These are phyloP conservation scores for Corythucha ciliata DNA, from an alignment of 2,888 invertebrate species.

Conservation along the genomic window DNA sequence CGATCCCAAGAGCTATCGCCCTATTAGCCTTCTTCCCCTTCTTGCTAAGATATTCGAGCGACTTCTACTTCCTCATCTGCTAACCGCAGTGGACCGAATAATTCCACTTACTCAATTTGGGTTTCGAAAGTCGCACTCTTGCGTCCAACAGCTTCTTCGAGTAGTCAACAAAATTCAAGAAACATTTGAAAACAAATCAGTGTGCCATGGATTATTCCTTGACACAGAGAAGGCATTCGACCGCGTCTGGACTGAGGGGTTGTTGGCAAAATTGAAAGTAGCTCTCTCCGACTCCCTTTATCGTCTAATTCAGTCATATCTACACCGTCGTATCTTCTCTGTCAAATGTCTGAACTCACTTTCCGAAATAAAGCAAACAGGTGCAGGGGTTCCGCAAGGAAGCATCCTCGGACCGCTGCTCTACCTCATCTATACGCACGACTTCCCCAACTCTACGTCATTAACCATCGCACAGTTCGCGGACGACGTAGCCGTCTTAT, in stretches of 20 bases:
- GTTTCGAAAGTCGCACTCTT: neutral
- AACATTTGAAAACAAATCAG: slow-evolving; percentile 4
- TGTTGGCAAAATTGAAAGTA: slow-evolving; percentile 1
- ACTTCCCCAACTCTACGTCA: neutral
- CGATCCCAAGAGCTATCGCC: neutral
- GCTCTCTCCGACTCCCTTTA: slow-evolving; percentile 5
- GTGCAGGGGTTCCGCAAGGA: slow-evolving; percentile 22
- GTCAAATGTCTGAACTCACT: neutral
- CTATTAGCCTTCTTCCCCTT: slow-evolving; percentile 4
- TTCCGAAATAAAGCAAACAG: neutral
- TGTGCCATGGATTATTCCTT: slow-evolving; percentile 1
- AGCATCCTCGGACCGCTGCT: slow-evolving; percentile 17
- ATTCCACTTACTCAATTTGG: slow-evolving; percentile 5
- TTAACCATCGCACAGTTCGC: slow-evolving; percentile 10
- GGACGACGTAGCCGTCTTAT: neutral
- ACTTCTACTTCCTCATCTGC: neutral
- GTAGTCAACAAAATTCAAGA: neutral
- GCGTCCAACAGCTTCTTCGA: neutral
- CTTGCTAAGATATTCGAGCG: slow-evolving; percentile 10
- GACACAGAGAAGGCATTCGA: slow-evolving; percentile 16
- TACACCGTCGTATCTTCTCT: slow-evolving; percentile 10
- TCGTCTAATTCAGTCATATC: slow-evolving; percentile 15
- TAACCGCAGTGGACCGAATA: neutral
- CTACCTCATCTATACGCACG: slow-evolving; percentile 6
- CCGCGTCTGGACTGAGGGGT: neutral